These are phyloP conservation scores for Zaprionus ghesquierei DNA, from an alignment of 1,140 invertebrate species.

Conservation along the genomic window DNA sequence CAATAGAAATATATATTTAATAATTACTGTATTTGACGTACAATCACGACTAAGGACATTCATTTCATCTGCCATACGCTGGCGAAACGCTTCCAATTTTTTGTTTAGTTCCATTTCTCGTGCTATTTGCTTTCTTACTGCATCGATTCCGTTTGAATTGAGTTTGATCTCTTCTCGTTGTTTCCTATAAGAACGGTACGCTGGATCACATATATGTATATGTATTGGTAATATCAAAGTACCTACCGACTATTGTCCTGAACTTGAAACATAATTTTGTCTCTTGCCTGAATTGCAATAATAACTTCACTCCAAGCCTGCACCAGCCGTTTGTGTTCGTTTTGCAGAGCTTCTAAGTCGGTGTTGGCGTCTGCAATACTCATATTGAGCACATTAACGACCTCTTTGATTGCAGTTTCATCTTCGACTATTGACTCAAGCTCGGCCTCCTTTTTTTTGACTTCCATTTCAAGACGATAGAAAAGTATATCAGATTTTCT, in stretches of 20 bases:
- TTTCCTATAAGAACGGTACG: constrained; percentile 77
- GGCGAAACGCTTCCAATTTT: constrained; percentile 85
- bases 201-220: constrained; percentile 3
- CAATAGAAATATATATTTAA: background rate
- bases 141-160: constrained; percentile 84
- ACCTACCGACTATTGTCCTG: constrained; percentile 55
- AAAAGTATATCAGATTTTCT: constrained; percentile 84
- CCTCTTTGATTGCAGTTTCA: constrained; percentile 82
- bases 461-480: constrained; percentile 84
- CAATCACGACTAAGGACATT: constrained; percentile 79
- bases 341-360: constrained; percentile 88
- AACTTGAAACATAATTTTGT: constrained; percentile 86
- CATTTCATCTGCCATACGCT: constrained; percentile 85
- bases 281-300: constrained; percentile 86
- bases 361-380: constrained; percentile 85
- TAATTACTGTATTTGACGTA: constrained; percentile 39
- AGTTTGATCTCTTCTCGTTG: constrained; percentile 84
- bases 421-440: constrained; percentile 83
- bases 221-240: background rate
- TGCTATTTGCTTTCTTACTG: constrained; percentile 85
- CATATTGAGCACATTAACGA: constrained; percentile 82
- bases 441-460: constrained; percentile 84
- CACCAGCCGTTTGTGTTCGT: constrained; percentile 87
- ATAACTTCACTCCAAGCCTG: constrained; percentile 89
- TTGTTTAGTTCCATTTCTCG: constrained; percentile 88